Percentiles rank a stretch among this genome's conserved stretches.
Evolutionary conservation across 2,113 vertebrate species (phyloP).

Genomic region (Mesoclemmys tuberculata): DNA sequence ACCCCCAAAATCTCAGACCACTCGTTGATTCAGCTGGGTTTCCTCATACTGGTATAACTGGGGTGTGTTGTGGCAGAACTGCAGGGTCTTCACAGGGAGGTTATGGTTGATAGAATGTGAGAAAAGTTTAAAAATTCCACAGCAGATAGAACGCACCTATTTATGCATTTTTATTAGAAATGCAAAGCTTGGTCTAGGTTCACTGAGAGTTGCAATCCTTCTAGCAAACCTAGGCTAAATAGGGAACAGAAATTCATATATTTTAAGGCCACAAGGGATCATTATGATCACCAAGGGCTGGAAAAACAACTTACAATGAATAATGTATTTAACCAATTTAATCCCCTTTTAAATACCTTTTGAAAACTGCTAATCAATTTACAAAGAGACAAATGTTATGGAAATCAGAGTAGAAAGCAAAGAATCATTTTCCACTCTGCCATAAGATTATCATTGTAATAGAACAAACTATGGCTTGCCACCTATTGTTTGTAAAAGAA

Average conservation of each 20-base stretch:
- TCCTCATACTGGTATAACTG: neutral
- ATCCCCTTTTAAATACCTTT: neutral
- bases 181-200: rapidly evolving
- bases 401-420: neutral
- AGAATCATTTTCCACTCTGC: neutral
- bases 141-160: neutral
- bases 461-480: neutral
- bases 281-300: neutral
- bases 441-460: neutral
- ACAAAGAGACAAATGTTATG: neutral
- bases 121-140: neutral
- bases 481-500: neutral
- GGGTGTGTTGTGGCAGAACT: neutral
- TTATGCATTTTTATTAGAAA: neutral
- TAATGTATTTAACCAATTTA: neutral
- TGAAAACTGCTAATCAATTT: neutral
- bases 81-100: neutral
- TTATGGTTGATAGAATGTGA: neutral
- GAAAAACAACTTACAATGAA: neutral
- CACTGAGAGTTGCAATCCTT: neutral
- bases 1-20: rapidly evolving
- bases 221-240: neutral
- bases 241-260: neutral
- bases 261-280: neutral
- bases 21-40: neutral